Evolutionary conservation across 2,113 vertebrate species (phyloP).

Genomic region (Turdus rufiventris): DNA sequence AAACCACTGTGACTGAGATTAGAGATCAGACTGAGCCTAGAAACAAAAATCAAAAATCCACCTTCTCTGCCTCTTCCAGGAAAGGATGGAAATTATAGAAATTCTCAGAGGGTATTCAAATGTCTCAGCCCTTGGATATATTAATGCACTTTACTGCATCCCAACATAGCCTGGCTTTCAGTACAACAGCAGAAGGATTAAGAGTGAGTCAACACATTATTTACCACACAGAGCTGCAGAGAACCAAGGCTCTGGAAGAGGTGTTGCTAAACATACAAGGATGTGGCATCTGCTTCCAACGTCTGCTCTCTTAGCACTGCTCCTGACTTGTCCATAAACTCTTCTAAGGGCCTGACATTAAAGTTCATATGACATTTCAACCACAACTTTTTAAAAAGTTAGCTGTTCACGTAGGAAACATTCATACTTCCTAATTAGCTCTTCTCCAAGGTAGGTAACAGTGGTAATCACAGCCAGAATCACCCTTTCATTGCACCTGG

Average conservation of each 20-base stretch:
- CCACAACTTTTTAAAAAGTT: background rate
- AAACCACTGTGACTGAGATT: background rate
- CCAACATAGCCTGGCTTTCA: conserved; percentile 64
- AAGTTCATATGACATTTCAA: background rate
- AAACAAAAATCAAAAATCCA: background rate
- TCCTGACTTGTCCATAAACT: background rate
- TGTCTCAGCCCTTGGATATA: conserved; percentile 60
- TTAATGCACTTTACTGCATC: conserved; percentile 68
- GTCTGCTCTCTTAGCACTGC: conserved; percentile 51
- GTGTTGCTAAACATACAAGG: conserved; percentile 45
- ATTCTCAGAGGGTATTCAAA: conserved; percentile 60
- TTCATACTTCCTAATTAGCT: background rate
- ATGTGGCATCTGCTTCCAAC: conserved; percentile 66
- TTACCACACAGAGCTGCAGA: conserved; percentile 42
- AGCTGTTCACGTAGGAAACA: background rate
- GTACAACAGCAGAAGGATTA: conserved; percentile 65
- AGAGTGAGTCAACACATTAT: conserved; percentile 71
- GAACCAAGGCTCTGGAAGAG: conserved; percentile 59
- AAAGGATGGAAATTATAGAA: background rate
- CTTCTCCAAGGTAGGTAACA: background rate
- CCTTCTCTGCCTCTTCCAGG: background rate
- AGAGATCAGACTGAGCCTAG: background rate
- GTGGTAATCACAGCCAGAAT: background rate
- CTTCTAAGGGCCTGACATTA: background rate
- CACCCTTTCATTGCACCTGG: background rate